Percentiles rank a stretch among this genome's conserved stretches.
These are phyloP conservation scores for Schlechtendalia chinensis DNA, from an alignment of 1,140 invertebrate species.

Conservation along the genomic window DNA sequence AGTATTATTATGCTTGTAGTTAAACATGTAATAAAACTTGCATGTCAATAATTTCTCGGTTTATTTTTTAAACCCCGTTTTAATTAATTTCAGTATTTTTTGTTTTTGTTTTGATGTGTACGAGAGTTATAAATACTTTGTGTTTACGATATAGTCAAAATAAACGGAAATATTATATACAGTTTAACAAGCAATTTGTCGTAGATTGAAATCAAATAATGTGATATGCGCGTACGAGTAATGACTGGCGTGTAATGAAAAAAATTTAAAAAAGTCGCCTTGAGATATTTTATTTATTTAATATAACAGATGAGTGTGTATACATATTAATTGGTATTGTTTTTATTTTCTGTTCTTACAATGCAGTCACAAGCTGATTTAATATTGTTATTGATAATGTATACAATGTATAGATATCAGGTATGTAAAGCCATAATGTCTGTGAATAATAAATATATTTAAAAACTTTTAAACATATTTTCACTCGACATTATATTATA, in stretches of 20 bases:
- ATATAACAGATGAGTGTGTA: too few species aligned
- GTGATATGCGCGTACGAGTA: background rate
- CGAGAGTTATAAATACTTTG: background rate
- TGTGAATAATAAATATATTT: too few species aligned
- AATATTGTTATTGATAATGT: too few species aligned
- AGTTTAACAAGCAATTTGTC: background rate
- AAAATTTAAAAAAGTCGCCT: too few species aligned
- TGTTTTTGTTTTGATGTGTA: background rate
- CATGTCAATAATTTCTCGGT: background rate
- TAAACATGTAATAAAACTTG: background rate
- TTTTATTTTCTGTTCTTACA: too few species aligned
- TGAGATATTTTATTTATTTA: too few species aligned
- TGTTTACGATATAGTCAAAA: background rate
- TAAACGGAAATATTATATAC: background rate
- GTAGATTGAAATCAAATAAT: slow-evolving; percentile 15
- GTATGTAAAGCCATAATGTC: too few species aligned
- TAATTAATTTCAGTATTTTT: background rate
- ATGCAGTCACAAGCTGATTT: too few species aligned
- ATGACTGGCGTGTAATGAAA: background rate
- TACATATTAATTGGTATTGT: too few species aligned
- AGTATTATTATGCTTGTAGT: background rate
- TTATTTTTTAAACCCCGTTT: background rate
- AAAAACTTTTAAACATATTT: too few species aligned
- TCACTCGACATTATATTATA: too few species aligned
- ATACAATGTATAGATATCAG: too few species aligned